Evolutionary conservation across 2,888 invertebrate genomes (phyloP), one percentile per base, ranked within the genome.

Genomic region (Torymus tubicola): DNA sequence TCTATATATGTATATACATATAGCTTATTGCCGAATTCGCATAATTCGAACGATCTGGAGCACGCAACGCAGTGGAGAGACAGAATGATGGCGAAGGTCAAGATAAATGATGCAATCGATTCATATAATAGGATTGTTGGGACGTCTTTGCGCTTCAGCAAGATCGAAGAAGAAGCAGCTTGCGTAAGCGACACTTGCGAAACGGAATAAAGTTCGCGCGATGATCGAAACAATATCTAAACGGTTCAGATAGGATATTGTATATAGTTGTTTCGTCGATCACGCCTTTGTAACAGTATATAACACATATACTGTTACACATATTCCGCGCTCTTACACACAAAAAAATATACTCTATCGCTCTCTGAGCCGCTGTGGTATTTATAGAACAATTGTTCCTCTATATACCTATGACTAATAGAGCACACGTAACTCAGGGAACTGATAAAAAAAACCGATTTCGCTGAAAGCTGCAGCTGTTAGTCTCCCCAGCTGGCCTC

Each of bases 91-190:
- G 11, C 42, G 78, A 73, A 79, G 78, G 68, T 69, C 78, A 61
- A 53, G 57, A 53, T 71, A 52, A 67, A 63, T 68, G 73, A 79
- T 73, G 78, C 72, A 72, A 77, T 77, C 70, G 55, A 57, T 70
- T 42, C 60, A 24, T 57, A 70, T 57, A 70, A 69, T 70, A 57
- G 70, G 57, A 69, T 77, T 64, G 70, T 55, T 50, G 14, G 42
- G 52, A 8, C 63, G 67, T 55, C n/a, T 71, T 53, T 61, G 50
- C 53, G 52, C 64, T 42, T 42, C 42, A 57, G 55, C 13, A 18
- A 60, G 53, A n/a, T n/a, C n/a, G n/a, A 60, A 58, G 42, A 42
- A 42, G 42, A 8, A 42, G 8, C 10, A 58, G 61, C 21, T 78
- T 72, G 65, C 72, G 72, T 58, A 67, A 78, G 61, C 12, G 55